Conservation (phyloP, 2,797 vertebrate genomes). For the Tokudaia muenninki region DNA sequence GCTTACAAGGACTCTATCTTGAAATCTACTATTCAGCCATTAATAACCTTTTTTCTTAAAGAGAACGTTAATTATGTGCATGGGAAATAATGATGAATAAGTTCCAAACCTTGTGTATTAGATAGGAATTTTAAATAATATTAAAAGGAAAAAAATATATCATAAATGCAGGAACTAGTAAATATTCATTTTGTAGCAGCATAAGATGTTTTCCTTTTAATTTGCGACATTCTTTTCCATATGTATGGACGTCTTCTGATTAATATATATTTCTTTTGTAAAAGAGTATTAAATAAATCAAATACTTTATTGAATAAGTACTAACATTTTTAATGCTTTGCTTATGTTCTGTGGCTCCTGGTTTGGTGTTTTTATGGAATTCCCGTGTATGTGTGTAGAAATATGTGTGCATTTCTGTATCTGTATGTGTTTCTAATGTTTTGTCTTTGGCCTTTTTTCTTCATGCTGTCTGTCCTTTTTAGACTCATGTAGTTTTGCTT, state of each 20-base stretch:
- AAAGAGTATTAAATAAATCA: neutral
- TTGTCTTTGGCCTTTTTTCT: neutral
- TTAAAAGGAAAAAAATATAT: neutral
- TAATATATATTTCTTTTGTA: neutral
- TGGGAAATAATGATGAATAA: neutral
- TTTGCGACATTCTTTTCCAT: neutral
- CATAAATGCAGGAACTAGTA: neutral
- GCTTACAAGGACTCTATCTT: neutral
- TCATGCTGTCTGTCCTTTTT: too few relatives aligned
- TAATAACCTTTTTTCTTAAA: neutral
- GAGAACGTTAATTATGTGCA: neutral
- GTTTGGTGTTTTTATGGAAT: neutral
- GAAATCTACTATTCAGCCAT: neutral
- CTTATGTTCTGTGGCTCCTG: neutral
- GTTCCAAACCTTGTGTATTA: neutral
- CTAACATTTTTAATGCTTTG: neutral
- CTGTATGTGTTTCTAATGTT: neutral
- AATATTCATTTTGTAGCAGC: neutral
- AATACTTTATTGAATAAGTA: neutral
- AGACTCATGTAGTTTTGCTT: neutral
- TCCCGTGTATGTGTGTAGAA: neutral
- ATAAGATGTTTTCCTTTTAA: neutral
- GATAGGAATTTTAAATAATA: neutral
- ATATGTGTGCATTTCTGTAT: neutral
- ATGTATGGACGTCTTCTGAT: neutral